A percentile compares a stretch with the other conserved stretches of the same genome.
Evolutionary conservation across 1,140 invertebrate genomes (phyloP).

Genomic region (Scaptomyza pallida): DNA sequence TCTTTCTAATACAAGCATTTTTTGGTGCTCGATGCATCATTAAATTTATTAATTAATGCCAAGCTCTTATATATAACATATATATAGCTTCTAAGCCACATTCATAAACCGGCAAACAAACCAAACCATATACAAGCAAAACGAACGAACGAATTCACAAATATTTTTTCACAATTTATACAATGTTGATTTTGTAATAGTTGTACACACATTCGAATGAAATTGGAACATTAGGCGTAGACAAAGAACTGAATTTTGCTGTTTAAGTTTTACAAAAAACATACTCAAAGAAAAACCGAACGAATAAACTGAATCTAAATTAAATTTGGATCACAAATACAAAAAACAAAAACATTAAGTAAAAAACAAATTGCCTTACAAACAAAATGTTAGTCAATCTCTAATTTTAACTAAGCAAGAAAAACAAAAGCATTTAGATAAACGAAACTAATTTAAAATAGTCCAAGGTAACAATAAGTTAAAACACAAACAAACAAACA

Average conservation of each 20-base stretch:
- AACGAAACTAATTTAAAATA: conserved; percentile 28
- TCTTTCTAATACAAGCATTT: not conserved
- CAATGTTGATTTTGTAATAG: conserved; percentile 32
- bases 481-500: conserved; percentile 42
- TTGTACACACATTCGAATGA: too few relatives aligned
- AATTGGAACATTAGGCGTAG: conserved; percentile 44
- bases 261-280: conserved; percentile 49
- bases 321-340: conserved; percentile 79
- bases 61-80: too few relatives aligned
- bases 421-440: conserved; percentile 46
- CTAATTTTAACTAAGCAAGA: conserved; percentile 70
- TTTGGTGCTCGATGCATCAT: conserved; percentile 13
- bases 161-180: conserved; percentile 38
- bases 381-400: conserved; percentile 82
- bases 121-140: too few relatives aligned
- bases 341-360: conserved; percentile 57
- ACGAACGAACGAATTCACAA: conserved; percentile 18
- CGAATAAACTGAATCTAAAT: conserved; percentile 78
- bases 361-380: conserved; percentile 79
- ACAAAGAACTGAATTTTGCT: conserved; percentile 51
- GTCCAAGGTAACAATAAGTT: too few relatives aligned
- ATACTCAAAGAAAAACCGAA: conserved; percentile 57
- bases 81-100: conserved; percentile 23
- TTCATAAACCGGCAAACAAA: conserved; percentile 2
- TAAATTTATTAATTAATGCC: conserved; percentile 23